Conservation (phyloP, 2,888 invertebrate genomes). For the Noctuana brunneofusca region DNA sequence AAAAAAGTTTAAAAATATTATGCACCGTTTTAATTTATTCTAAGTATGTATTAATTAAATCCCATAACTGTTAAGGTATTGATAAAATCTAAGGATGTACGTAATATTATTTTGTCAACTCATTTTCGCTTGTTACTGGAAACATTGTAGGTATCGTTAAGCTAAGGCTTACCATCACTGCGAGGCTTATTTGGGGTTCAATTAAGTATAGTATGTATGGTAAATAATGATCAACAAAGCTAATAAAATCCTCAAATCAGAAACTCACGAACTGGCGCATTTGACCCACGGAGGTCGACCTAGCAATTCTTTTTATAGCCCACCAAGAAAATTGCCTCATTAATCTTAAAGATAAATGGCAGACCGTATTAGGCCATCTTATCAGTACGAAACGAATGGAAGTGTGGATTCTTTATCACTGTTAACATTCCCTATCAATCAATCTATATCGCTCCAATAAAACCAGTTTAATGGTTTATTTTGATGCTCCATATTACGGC, state of each 20-base stretch:
- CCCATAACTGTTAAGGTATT: too few relatives aligned
- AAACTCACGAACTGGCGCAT: conserved; percentile 35
- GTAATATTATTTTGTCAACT: too few relatives aligned
- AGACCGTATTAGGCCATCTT: conserved; percentile 80
- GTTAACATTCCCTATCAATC: conserved; percentile 21
- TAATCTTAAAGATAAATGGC: conserved; percentile 82
- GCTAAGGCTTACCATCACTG: neutral
- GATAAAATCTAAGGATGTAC: too few relatives aligned
- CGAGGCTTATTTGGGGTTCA: too few relatives aligned
- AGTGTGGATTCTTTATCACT: conserved; percentile 53
- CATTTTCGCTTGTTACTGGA: too few relatives aligned
- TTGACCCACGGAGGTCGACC: conserved; percentile 69
- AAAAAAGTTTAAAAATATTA: conserved; percentile 10
- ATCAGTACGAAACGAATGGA: conserved; percentile 76
- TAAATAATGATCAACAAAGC: neutral
- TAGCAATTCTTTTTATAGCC: conserved; percentile 81
- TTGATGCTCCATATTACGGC: conserved; percentile 12
- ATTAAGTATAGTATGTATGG: too few relatives aligned
- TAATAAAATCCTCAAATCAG: neutral
- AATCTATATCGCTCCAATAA: conserved; percentile 23
- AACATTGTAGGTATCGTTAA: too few relatives aligned
- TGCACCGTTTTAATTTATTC: conserved; percentile 1
- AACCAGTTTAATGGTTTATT: conserved; percentile 18
- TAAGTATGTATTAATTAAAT: too few relatives aligned
- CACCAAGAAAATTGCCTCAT: conserved; percentile 83